Evolutionary conservation across 2,113 vertebrate genomes (phyloP), one percentile per base, ranked within the genome.

Genomic region (Tichodroma muraria): DNA sequence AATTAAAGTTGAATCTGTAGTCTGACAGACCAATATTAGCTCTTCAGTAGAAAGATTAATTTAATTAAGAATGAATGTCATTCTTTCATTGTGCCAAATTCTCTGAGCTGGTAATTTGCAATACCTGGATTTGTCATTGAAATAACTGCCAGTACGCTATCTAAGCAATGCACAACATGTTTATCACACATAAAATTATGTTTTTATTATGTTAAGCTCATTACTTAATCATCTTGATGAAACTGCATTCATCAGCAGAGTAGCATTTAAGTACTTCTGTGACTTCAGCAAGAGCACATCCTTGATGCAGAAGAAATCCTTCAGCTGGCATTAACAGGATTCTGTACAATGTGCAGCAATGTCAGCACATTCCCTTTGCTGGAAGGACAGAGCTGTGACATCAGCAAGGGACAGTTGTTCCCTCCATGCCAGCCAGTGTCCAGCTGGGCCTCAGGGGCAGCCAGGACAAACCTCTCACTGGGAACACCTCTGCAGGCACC

Each of bases 381-480:
- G 83, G 25, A 33, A 38, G 61, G 42, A 60, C 0, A 59, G 38
- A 80, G 49, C 44, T 3, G 1, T 5, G 16, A 22, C 0, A 2
- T 2, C 1, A 3, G 31, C 0, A 0, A 15, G 10, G 68, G 28
- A 7, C 17, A 7, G 12, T 8, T 5, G 0, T 27, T 60, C 24
- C 18, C 27, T 38, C 72, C 1, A 0, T 71, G 28, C 4, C 64
- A 65, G 21, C 6, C 69, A 49, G 10, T 4, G 35, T 8, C 52
- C 45, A 68, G 57, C 40, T 61, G 31, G 11, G 14, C 16, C 42
- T 38, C 11, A 9, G 89, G 40, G 31, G 2, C 53, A 80, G 24
- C 5, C 4, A 3, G 33, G 49, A 31, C 33, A 65, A 47, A 21
- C 11, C 21, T 50, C 21, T 17, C 13, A 3, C 27, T 30, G 24